Evolutionary conservation across 2,113 vertebrate species (phyloP).

Genomic region (Catharus bicknelli): DNA sequence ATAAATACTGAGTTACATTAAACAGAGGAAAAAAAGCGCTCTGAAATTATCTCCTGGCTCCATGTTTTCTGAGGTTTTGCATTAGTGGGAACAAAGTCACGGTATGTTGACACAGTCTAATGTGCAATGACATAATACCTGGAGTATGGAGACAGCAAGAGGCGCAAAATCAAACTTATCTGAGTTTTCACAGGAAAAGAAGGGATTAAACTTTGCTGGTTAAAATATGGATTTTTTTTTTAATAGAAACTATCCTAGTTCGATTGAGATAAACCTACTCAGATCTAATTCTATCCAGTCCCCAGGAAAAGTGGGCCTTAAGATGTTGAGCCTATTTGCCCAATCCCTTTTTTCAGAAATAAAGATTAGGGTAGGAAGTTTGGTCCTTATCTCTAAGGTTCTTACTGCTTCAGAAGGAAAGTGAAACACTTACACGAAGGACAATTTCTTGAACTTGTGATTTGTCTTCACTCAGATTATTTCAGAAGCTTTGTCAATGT

Average conservation of each 20-base stretch:
- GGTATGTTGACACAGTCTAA: constrained; percentile 62
- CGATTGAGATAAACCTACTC: constrained; percentile 67
- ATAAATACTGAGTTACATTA: constrained; percentile 61
- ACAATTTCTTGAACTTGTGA: constrained; percentile 57
- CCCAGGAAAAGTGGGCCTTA: constrained; percentile 62
- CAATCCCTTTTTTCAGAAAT: constrained; percentile 67
- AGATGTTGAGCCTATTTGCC: constrained; percentile 64
- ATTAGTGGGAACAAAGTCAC: constrained; percentile 59
- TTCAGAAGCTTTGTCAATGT: constrained; percentile 24
- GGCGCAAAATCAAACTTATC: constrained; percentile 63
- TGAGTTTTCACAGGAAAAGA: constrained; percentile 67
- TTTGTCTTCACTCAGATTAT: constrained; percentile 62
- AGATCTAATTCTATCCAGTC: constrained; percentile 65
- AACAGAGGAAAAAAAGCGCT: constrained; percentile 1
- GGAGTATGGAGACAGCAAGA: constrained; percentile 53
- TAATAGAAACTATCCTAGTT: constrained; percentile 44
- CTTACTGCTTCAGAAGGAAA: constrained; percentile 64
- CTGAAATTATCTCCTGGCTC: constrained; percentile 57
- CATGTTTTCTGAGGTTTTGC: constrained; percentile 64
- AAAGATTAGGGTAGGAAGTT: constrained; percentile 67
- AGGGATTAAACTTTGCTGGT: constrained; percentile 65
- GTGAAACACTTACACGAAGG: constrained; percentile 61
- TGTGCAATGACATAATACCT: constrained; percentile 63
- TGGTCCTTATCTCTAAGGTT: constrained; percentile 61
- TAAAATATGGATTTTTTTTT: constrained; percentile 57